Evolutionary conservation across 1,140 invertebrate species (phyloP), one percentile per base, ranked within the genome.

Genomic region (Listronotus oregonensis): DNA sequence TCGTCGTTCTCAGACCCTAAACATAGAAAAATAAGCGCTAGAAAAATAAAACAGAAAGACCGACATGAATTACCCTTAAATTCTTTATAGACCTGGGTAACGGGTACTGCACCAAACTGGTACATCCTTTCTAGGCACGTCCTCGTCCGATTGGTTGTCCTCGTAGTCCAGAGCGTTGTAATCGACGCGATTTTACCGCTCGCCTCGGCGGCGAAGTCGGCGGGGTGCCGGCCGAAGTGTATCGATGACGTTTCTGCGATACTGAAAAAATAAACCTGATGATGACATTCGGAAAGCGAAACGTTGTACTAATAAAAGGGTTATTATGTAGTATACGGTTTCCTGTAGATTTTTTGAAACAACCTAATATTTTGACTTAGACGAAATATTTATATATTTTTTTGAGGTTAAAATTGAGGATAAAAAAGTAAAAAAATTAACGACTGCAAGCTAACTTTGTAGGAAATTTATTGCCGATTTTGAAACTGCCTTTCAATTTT

Each of bases 121-220:
- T 14, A 79, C 75, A 50, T 71, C 65, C 46, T 76, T 77, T 46
- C 59, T 72, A 8, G 64, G 47, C 1, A 63, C 21, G 14, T 72
- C 61, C 12, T 73, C 72, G 8, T 77, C 73, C 14, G 77, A 73
- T 3, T 71, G 73, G 34, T 78, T 76, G 55, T 78, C 78, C 68
- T 81, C 80, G 63, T 81, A 81, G 68, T 81, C 80, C n/a, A 81
- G 65, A 21, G 80, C 80, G 69, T 81, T 81, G 65, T 81, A 81
- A 72, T 81, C 80, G 1, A 81, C 72, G 50, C 70, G 67, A 12
- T 69, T 15, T 57, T 50, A 46, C 51, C 39, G 55, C 31, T 50
- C 55, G 27, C 50, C 39, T 55, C n/a, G 49, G 68, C 14, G 52
- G 44, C 15, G 54, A 64, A 11, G 43, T 67, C 14, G 57, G 57